Evolutionary conservation across 2,113 vertebrate genomes (phyloP).

Genomic region (Copsychus sechellarum): DNA sequence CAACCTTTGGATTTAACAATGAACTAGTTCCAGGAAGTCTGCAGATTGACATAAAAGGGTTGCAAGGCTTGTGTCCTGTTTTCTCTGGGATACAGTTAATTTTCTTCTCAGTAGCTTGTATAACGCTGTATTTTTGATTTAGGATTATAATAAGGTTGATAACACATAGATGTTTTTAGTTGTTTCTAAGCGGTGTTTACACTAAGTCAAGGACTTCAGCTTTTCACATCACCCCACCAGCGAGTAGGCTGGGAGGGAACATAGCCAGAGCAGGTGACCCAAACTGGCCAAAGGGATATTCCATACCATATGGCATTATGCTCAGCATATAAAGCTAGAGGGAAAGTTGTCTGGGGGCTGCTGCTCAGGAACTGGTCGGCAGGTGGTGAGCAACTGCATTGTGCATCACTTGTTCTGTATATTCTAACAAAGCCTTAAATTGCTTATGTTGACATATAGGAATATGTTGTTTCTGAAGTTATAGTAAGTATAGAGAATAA

Average conservation of each 20-base stretch:
- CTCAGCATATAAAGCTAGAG: neutral
- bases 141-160: neutral
- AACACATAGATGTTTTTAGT: neutral
- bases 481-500: neutral
- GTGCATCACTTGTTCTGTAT: neutral
- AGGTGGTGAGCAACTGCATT: neutral
- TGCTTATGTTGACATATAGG: neutral
- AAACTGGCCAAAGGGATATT: neutral
- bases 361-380: neutral
- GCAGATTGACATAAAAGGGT: neutral
- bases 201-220: neutral
- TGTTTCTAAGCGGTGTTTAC: neutral
- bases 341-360: neutral
- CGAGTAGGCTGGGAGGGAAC: neutral
- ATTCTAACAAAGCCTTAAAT: neutral
- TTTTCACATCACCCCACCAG: neutral
- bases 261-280: neutral
- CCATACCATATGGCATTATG: neutral
- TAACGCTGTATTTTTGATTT: neutral
- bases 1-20: neutral
- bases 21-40: neutral
- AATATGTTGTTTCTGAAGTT: neutral
- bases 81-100: neutral
- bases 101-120: neutral
- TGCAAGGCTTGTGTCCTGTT: neutral